Percentiles rank a stretch among this genome's conserved stretches.
Conservation (phyloP, 2,113 vertebrate species). For the Nothobranchius kuhntae region DNA sequence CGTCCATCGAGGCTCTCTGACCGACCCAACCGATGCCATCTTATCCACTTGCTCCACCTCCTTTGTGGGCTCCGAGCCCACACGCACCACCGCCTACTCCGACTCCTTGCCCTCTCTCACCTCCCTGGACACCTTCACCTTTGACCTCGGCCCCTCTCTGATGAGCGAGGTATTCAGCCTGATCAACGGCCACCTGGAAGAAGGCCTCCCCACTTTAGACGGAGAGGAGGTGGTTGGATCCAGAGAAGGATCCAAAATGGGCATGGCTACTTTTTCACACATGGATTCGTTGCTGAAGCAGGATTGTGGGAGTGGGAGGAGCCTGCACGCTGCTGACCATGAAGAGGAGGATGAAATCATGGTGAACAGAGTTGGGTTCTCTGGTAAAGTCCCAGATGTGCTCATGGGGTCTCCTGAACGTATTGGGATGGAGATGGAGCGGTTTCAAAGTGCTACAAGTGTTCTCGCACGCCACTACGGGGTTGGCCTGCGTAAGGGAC, state of each 20-base stretch:
- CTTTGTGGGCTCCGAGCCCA: constrained; percentile 68
- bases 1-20: constrained; percentile 70
- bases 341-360: constrained; percentile 51
- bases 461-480: constrained; percentile 77
- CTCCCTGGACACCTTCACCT: constrained; percentile 90
- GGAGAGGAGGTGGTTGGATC: constrained; percentile 56
- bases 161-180: constrained; percentile 92
- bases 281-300: constrained; percentile 77
- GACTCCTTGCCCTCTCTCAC: constrained; percentile 82
- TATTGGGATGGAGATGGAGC: constrained; percentile 60
- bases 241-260: constrained; percentile 67
- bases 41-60: constrained; percentile 79
- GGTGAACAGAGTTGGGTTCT: constrained; percentile 40
- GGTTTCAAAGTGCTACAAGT: constrained; percentile 75
- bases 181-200: constrained; percentile 74
- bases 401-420: constrained; percentile 49
- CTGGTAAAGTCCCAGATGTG: constrained; percentile 61
- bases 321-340: constrained; percentile 58
- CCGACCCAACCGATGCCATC: constrained; percentile 55
- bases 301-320: constrained; percentile 66
- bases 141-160: constrained; percentile 95
- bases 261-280: constrained; percentile 70
- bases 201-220: constrained; percentile 48
- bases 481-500: constrained; percentile 60
- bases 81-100: constrained; percentile 42